Percentiles rank a stretch among this genome's conserved stretches.
These are phyloP conservation scores for Eurytoma californica DNA, from an alignment of 2,888 invertebrate genomes.

Conservation along the genomic window DNA sequence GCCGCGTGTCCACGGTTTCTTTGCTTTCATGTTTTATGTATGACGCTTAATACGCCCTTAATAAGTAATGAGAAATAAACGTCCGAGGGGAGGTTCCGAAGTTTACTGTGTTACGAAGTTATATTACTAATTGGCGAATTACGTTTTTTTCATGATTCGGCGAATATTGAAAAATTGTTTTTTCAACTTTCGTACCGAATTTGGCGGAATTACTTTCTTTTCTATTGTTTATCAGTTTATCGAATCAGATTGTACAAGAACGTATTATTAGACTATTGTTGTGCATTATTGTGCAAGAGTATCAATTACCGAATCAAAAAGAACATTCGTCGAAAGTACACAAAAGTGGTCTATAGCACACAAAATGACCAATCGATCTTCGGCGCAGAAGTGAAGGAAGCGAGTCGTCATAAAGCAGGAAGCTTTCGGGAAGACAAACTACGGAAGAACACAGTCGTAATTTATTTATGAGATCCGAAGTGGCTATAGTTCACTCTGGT, in stretches of 20 bases:
- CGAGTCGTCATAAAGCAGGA: constrained; percentile 14
- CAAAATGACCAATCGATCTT: not conserved
- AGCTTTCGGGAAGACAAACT: constrained; percentile 46
- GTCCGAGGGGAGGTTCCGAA: not conserved
- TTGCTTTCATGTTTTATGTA: not conserved
- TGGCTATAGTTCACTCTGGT: constrained; percentile 11
- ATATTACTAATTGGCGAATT: too few species aligned
- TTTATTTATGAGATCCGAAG: constrained; percentile 52
- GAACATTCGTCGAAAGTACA: not conserved
- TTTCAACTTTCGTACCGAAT: too few species aligned
- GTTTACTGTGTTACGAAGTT: too few species aligned
- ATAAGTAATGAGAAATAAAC: not conserved
- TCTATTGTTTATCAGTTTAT: too few species aligned
- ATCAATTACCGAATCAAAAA: too few species aligned
- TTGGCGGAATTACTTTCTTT: too few species aligned
- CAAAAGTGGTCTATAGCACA: not conserved
- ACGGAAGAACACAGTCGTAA: constrained; percentile 48
- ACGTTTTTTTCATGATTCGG: too few species aligned
- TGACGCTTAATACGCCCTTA: not conserved
- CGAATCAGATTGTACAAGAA: too few species aligned
- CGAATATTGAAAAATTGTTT: too few species aligned
- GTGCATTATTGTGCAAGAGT: too few species aligned
- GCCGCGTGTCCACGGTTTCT: not conserved
- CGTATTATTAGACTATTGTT: too few species aligned
- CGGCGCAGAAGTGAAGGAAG: not conserved